Evolutionary conservation across 2,888 invertebrate genomes (phyloP).

Genomic region (Meandrusa payeni): DNA sequence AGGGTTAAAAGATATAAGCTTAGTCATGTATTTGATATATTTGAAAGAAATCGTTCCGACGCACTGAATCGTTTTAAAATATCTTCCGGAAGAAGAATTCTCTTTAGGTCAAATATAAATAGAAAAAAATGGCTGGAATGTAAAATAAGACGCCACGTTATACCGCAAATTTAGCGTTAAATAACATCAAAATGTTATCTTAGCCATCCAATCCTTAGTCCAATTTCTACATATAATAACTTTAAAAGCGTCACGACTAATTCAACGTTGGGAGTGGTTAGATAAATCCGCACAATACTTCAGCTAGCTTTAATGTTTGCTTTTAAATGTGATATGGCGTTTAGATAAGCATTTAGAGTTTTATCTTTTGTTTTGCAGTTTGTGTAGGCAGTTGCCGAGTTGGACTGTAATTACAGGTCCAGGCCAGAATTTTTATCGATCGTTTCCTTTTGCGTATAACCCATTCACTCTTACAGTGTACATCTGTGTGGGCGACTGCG

Average conservation of each 20-base stretch:
- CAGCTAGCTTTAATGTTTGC: slow-evolving; percentile 8
- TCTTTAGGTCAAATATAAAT: no score
- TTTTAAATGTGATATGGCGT: slow-evolving; percentile 19
- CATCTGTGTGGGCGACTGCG: slow-evolving; percentile 16
- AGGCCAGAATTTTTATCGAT: slow-evolving; percentile 22
- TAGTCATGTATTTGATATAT: no score
- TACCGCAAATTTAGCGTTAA: no score
- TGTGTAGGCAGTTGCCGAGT: slow-evolving; percentile 12
- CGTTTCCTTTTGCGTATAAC: slow-evolving; percentile 21
- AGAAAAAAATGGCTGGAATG: no score
- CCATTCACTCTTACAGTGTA: slow-evolving; percentile 15
- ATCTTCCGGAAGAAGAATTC: no score
- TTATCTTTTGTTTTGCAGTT: slow-evolving; percentile 15
- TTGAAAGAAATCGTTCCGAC: no score
- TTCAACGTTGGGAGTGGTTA: slow-evolving; percentile 6
- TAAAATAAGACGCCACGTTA: no score
- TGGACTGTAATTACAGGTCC: slow-evolving; percentile 20
- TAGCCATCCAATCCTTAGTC: no score
- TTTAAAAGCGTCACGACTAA: neutral
- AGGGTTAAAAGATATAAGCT: no score
- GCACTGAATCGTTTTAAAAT: no score
- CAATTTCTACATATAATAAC: no score
- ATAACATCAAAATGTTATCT: no score
- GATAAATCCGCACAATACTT: slow-evolving; percentile 15
- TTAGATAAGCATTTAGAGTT: slow-evolving; percentile 25